Evolutionary conservation across 2,113 vertebrate species (phyloP).

Genomic region (Sylvietta virens): DNA sequence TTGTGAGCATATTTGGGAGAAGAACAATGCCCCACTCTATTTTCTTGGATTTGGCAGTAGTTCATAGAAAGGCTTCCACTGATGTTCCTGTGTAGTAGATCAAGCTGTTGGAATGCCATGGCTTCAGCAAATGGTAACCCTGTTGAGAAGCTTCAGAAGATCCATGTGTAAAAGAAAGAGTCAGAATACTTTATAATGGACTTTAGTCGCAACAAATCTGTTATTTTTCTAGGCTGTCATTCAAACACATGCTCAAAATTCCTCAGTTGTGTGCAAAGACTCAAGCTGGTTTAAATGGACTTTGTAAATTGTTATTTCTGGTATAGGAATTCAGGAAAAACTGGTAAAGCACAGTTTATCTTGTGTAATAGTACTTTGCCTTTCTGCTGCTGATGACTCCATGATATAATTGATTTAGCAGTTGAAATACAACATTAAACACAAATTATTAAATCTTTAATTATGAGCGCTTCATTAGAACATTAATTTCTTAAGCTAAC

Average conservation of each 20-base stretch:
- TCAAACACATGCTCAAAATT: neutral
- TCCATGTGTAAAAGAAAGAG: neutral
- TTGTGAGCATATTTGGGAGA: neutral
- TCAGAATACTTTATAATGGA: neutral
- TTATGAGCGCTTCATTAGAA: neutral
- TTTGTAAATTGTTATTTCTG: neutral
- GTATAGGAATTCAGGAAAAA: neutral
- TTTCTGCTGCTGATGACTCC: neutral
- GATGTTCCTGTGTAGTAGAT: neutral
- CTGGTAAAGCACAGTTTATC: neutral
- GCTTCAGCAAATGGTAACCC: neutral
- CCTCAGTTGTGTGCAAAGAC: neutral
- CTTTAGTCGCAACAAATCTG: neutral
- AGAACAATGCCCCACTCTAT: neutral
- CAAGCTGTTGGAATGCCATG: neutral
- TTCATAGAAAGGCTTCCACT: neutral
- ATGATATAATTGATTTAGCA: neutral
- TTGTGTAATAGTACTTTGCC: neutral
- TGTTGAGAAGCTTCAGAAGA: neutral
- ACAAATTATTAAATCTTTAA: constrained; percentile 41
- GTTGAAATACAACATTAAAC: neutral
- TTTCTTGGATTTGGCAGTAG: neutral
- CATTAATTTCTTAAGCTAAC: constrained; percentile 35
- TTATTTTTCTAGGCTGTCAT: neutral
- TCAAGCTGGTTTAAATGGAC: neutral